Evolutionary conservation across 2,797 vertebrate genomes (phyloP).

Genomic region (Microctenopoma lineatum): DNA sequence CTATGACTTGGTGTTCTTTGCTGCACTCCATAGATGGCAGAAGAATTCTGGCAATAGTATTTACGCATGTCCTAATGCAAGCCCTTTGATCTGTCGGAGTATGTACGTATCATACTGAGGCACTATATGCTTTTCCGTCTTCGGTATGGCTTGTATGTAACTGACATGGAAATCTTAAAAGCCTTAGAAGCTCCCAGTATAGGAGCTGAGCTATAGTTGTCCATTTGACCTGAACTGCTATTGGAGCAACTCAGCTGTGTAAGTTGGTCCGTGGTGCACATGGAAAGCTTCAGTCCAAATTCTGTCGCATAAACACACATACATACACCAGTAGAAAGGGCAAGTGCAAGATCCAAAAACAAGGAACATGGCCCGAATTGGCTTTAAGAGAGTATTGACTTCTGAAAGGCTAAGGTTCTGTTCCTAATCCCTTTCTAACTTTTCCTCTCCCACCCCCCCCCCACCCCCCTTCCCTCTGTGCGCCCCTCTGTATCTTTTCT

Average conservation of each 20-base stretch:
- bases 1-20: slow-evolving; percentile 16
- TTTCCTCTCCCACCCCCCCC: slow-evolving; percentile 36
- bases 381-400: slow-evolving; percentile 53
- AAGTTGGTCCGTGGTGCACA: slow-evolving; percentile 24
- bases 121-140: slow-evolving; percentile 52
- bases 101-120: slow-evolving; percentile 44
- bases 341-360: slow-evolving; percentile 34
- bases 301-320: slow-evolving; percentile 8
- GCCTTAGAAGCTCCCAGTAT: slow-evolving; percentile 60
- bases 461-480: slow-evolving; percentile 14
- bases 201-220: slow-evolving; percentile 39
- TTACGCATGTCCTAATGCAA: slow-evolving; percentile 43
- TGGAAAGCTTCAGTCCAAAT: slow-evolving; percentile 17
- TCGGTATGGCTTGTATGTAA: slow-evolving; percentile 40
- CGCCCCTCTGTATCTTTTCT: slow-evolving; percentile 28
- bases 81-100: slow-evolving; percentile 58
- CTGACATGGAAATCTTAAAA: slow-evolving; percentile 61
- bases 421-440: slow-evolving; percentile 63
- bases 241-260: slow-evolving; percentile 40
- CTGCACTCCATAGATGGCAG: slow-evolving; percentile 39
- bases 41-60: slow-evolving; percentile 33
- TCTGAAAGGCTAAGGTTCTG: slow-evolving; percentile 59
- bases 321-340: slow-evolving; percentile 1
- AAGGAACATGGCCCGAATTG: slow-evolving; percentile 43
- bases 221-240: slow-evolving; percentile 58